Evolutionary conservation across 2,113 vertebrate species (phyloP), one percentile per base, ranked within the genome.

Genomic region (Proterorhinus semilunaris): DNA sequence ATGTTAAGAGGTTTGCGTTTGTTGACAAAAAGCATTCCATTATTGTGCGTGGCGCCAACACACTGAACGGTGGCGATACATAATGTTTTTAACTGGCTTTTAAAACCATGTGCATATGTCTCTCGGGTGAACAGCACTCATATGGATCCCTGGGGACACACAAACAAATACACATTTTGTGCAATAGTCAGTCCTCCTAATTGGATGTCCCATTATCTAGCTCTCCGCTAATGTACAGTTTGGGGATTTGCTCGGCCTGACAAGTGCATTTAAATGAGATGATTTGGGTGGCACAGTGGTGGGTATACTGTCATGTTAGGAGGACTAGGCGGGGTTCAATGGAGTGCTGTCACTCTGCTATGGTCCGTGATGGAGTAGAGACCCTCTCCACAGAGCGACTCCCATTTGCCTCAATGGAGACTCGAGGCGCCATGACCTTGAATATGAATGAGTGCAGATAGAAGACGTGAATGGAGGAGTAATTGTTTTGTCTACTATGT

Each of bases 1-100:
- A 79, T 84, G 72, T 83, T 83, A 79, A 86, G 83, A 79, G 81
- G 75, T 84, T 83, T 83, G 82, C 79, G 75, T 86, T 83, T 83
- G 82, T 80, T 84, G 82, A 85, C 76, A 85, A 84, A 88, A 82
- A 75, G 66, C 54, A 49, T 78, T 79, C 75, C 85, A 87, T 89
- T 87, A 86, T 62, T 36, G 27, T 36, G 4, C 27, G 72, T 65
- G 72, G 70, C 13, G 72, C 63, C 72, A 71, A 74, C 52, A 72
- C 43, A 53, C 54, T 58, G 42, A 59, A 77, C 46, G 16, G 6
- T 48, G 43, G 58, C 52, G 69, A 81, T 74, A 62, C 53, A 78
- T 72, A 73, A 62, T 71, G 36, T 80, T 80, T 79, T 78, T 65
- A 85, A 79, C 70, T 69, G 63, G 75, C 74, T 79, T 86, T 82